Conservation (phyloP, 92 coral and sea anemone genomes). For the Galaxea fascicularis region DNA sequence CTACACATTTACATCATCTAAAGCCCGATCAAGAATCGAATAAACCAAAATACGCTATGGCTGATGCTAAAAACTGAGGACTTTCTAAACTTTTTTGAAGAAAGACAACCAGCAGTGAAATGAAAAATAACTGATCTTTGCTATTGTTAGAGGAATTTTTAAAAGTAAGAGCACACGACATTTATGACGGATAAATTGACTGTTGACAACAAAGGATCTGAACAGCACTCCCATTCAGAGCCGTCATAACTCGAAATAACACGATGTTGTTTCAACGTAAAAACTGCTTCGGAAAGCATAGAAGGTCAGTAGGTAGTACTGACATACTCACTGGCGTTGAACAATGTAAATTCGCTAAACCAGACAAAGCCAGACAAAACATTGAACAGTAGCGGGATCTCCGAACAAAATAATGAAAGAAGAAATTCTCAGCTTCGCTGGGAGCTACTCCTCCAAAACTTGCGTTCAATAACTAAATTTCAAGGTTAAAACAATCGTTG, state of each 20-base stretch:
- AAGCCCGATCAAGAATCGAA: too few species aligned
- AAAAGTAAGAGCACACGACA: neutral
- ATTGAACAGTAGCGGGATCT: neutral
- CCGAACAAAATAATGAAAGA: constrained; percentile 9
- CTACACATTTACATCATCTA: too few species aligned
- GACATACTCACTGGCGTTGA: neutral
- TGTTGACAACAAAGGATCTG: neutral
- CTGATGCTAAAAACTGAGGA: too few species aligned
- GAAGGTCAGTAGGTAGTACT: neutral
- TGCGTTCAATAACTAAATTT: too few species aligned
- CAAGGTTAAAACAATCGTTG: neutral
- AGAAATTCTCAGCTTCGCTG: neutral
- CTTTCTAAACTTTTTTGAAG: too few species aligned
- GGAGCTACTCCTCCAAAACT: neutral
- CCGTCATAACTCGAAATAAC: neutral
- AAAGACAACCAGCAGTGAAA: too few species aligned
- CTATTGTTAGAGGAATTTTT: too few species aligned
- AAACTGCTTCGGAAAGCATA: neutral
- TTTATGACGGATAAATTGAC: neutral
- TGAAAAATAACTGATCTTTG: too few species aligned
- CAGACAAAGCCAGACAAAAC: constrained; percentile 36
- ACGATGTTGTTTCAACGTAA: neutral
- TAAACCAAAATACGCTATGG: too few species aligned
- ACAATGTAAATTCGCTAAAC: neutral
- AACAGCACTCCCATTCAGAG: neutral